Conservation (phyloP, 2,113 vertebrate species). For the Dicerorhinus sumatrensis region DNA sequence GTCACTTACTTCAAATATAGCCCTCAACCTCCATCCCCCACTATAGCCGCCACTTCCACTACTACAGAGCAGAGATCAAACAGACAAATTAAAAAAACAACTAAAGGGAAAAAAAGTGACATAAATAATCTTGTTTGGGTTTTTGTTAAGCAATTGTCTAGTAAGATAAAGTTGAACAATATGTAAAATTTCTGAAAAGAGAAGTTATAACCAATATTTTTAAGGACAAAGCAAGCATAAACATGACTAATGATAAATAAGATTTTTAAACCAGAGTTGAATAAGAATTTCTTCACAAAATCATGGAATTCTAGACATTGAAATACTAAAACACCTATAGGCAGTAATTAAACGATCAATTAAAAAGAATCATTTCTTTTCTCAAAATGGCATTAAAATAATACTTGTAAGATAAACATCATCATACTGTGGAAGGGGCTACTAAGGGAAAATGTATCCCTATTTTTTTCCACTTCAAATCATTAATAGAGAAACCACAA, state of each 20-base stretch:
- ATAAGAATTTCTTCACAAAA: not conserved
- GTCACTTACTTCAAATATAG: not conserved
- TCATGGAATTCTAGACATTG: not conserved
- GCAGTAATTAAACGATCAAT: not conserved
- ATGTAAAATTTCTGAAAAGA: not conserved
- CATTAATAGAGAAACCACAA: not conserved
- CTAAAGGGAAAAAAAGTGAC: not conserved
- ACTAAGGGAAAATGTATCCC: not conserved
- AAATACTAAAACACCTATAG: not conserved
- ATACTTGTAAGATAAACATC: not conserved
- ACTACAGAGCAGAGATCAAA: accelerated
- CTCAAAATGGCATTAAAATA: not conserved
- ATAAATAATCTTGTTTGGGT: not conserved
- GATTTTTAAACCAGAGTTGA: not conserved
- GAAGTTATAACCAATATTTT: not conserved
- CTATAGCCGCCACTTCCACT: too few species aligned
- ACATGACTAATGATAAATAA: not conserved
- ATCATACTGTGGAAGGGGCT: not conserved
- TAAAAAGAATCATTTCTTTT: not conserved
- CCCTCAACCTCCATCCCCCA: accelerated
- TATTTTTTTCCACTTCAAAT: not conserved
- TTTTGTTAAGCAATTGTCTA: not conserved
- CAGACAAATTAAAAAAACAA: not conserved
- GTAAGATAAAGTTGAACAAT: not conserved
- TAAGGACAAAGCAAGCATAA: not conserved